phyloP scores from a whole-genome alignment of 2,888 invertebrate species.

The Drosophila meridiana region DNA sequence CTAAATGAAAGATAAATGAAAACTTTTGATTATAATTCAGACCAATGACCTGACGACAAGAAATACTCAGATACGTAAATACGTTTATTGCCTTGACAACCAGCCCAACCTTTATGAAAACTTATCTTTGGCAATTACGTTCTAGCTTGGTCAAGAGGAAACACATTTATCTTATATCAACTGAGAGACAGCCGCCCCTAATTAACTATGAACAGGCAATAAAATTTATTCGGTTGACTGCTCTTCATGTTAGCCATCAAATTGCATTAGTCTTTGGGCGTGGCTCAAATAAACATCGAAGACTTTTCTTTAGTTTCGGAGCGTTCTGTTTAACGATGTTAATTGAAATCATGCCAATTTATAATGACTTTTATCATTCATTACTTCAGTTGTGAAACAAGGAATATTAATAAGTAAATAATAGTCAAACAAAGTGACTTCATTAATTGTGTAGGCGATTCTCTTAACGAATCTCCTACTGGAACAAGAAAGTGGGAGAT shows the following conservation, averaged over 20 bases:
- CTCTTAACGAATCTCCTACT: too few relatives aligned
- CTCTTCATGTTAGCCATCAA: slow-evolving; percentile 7
- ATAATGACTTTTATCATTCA: neutral
- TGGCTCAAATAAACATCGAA: neutral
- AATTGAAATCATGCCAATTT: slow-evolving; percentile 33
- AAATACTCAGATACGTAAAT: neutral
- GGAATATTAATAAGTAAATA: neutral
- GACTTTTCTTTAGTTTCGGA: neutral
- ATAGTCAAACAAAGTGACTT: neutral
- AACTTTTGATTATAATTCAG: neutral
- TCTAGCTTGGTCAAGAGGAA: neutral
- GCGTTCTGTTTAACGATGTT: neutral
- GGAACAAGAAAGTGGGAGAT: too few relatives aligned
- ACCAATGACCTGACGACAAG: neutral
- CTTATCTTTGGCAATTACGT: neutral
- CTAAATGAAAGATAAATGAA: neutral
- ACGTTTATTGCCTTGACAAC: neutral
- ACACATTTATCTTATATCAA: slow-evolving; percentile 3
- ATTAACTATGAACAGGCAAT: slow-evolving; percentile 17
- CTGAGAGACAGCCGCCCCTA: neutral
- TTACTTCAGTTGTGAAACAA: neutral
- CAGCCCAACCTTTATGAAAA: neutral
- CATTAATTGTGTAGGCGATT: neutral
- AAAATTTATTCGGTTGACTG: slow-evolving; percentile 12
- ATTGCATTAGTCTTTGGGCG: slow-evolving; percentile 7